Evolutionary conservation across 2,113 vertebrate species (phyloP), one percentile per base, ranked within the genome.

Genomic region (human): DNA sequence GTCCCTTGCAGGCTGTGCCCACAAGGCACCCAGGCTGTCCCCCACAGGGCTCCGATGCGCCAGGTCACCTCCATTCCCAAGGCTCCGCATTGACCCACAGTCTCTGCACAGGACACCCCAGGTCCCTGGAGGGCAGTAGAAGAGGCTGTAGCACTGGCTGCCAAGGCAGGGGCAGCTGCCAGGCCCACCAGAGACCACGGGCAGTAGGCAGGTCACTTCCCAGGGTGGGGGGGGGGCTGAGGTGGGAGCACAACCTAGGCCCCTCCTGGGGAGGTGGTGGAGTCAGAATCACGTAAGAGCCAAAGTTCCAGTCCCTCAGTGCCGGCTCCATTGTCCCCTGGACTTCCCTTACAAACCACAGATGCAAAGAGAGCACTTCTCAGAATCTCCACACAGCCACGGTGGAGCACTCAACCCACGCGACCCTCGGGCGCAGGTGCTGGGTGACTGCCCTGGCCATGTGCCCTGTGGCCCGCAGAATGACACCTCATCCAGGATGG

Each of bases 381-480:
- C 38, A 50, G 68, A 30, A 45, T 6, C 4, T 73, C 45, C 6
- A 4, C 78, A 6, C 2, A 0, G 52, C 25, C 0, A 11, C 0
- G 0, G 0, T 11, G 0, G 50, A 5, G 35, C 61, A 1, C 1
- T 14, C 13, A 55, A 8, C 23, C 38, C 59, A 57, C 12, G 0
- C 0, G 12, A 32, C 12, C 30, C 35, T 38, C 14, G 23, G 25
- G 35, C 16, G 10, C 64, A 87, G 13, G 50, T 9, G 5, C 18
- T 23, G 7, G 0, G 35, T 70, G 66, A 38, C 68, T 20, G n/a
- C n/a, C 20, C 68, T 38, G 68, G 68, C 35, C 68, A 72, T 0
- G 2, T 18, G 35, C 35, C 82, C 82, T 9, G 11, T 17, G 1
- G 75, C 10, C 35, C 18, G 2, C 1, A 11, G 12, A 10, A 38